These are phyloP conservation scores for Aradus depressus DNA, from an alignment of 2,888 invertebrate species.

Conservation along the genomic window DNA sequence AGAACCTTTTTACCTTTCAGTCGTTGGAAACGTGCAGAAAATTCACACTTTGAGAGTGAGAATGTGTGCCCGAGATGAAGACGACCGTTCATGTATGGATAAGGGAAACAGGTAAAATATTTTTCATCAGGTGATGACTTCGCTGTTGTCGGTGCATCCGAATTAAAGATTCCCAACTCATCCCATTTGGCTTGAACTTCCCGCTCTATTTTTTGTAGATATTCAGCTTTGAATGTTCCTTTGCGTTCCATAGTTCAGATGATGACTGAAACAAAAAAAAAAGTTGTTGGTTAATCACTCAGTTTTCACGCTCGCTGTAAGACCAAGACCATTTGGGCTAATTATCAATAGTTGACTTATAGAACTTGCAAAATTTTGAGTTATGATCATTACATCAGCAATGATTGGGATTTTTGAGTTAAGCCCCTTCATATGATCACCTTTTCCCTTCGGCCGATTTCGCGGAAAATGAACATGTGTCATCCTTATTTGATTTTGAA, in stretches of 20 bases:
- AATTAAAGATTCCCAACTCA: constrained; percentile 64
- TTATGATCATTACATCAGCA: too few species aligned
- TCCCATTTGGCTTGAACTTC: constrained; percentile 82
- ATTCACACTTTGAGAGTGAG: constrained; percentile 95
- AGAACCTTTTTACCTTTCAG: constrained; percentile 80
- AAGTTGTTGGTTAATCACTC: too few species aligned
- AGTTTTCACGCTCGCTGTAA: too few species aligned
- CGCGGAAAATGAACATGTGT: too few species aligned
- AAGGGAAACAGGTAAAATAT: constrained; percentile 90
- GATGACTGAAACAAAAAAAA: too few species aligned
- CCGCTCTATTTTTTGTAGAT: constrained; percentile 77
- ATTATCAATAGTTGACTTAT: too few species aligned
- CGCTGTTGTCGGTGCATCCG: constrained; percentile 54
- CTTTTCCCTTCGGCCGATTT: too few species aligned
- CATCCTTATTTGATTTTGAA: too few species aligned
- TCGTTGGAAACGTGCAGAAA: constrained; percentile 83
- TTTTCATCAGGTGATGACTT: constrained; percentile 57
- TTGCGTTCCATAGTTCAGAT: constrained; percentile 62
- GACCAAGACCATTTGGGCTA: too few species aligned
- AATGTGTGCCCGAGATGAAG: constrained; percentile 97
- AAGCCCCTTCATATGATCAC: too few species aligned
- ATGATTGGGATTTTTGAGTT: too few species aligned
- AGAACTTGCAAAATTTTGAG: too few species aligned
- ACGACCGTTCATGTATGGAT: constrained; percentile 98
- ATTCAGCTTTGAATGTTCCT: constrained; percentile 92